Evolutionary conservation across 2,797 vertebrate genomes (phyloP), one percentile per base, ranked within the genome.

Genomic region (Pseudomugil gertrudae): DNA sequence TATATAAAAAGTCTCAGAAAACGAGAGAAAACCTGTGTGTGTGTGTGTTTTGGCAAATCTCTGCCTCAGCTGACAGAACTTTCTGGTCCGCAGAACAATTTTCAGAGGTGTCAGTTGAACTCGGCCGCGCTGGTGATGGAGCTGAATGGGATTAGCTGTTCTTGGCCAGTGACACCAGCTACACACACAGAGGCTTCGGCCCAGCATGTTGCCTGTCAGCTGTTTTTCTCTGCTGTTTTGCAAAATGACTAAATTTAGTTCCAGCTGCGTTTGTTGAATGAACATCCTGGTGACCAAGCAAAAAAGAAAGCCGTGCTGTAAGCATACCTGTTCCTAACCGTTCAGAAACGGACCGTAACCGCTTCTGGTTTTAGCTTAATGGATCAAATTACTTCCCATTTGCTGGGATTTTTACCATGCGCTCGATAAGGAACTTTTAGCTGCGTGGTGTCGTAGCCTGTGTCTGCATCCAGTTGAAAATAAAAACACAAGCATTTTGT

Each of bases 201-300:
- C 59, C 48, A 48, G 79, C 68, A 45, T 53, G 73, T 54, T 65
- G 38, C 26, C 79, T 43, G 74, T 85, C 86, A 85, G 81, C 79
- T 80, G 80, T 45, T 81, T 85, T 83, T 81, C 56, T 58, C 60
- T 76, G 69, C 72, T 74, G 61, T 68, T 66, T 74, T 51, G 50
- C 50, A 51, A 51, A 51, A 51, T 51, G 50, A 72, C 68, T 71
- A 48, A 63, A 71, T 32, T 43, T 32, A 57, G 26, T 14, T 32
- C 65, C 14, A 8, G 8, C 23, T 57, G 27, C 38, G 45, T 66
- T 58, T 14, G 13, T 51, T 24, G 10, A 32, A 17, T 53, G 5
- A 21, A 47, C 32, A 10, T 48, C 4, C 48, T 5, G 21, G 24
- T 51, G 48, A 51, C 45, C 33, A 40, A 17, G 23, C n/a, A 24